Evolutionary conservation across 2,888 invertebrate species (phyloP).

Genomic region (Pristionchus entomophagus): DNA sequence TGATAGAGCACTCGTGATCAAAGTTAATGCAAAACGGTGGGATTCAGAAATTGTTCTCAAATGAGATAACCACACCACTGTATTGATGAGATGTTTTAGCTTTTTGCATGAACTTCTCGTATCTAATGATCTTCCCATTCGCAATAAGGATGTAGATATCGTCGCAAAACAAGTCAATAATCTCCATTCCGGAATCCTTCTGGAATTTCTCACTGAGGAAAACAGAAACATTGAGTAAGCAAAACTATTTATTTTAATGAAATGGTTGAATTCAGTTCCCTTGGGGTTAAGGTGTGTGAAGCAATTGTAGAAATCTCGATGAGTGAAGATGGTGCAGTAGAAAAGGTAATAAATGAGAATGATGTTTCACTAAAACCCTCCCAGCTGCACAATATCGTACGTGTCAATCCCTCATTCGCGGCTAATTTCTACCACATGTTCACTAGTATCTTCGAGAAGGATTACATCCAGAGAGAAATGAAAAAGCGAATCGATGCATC

Average conservation of each 20-base stretch:
- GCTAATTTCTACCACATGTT: conserved; percentile 29
- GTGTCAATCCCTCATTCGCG: neutral
- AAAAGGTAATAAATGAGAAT: neutral
- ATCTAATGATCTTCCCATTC: neutral
- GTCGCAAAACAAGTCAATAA: neutral
- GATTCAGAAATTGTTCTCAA: neutral
- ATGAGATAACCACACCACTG: too few species aligned
- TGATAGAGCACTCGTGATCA: neutral
- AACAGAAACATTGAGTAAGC: neutral
- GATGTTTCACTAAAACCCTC: neutral
- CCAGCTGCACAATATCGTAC: neutral
- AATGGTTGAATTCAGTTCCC: neutral
- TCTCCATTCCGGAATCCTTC: neutral
- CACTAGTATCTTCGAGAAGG: neutral
- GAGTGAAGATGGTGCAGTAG: neutral
- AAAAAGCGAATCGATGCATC: neutral
- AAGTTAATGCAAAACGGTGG: neutral
- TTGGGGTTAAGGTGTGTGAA: neutral
- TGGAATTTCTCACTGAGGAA: neutral
- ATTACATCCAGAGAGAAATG: neutral
- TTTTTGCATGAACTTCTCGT: neutral
- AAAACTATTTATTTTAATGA: neutral
- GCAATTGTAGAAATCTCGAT: neutral
- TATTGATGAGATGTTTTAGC: too few species aligned
- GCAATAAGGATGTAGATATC: neutral